phyloP scores from a whole-genome alignment of 2,888 invertebrate species.

The Heteromyza rotundicornis region DNA sequence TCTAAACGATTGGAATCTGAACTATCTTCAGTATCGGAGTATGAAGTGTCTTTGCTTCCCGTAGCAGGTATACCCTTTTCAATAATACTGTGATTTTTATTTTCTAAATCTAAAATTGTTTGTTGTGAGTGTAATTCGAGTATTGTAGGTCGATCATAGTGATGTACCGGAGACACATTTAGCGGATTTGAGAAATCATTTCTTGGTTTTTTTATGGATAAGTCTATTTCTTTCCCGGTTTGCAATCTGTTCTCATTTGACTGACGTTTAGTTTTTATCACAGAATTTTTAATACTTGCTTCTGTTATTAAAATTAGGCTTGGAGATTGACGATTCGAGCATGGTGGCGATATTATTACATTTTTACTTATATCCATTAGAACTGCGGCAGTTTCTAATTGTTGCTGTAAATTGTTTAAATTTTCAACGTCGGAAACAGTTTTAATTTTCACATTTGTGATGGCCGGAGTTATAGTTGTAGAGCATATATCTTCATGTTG shows the following conservation, averaged over 20 bases:
- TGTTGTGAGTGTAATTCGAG: conserved; percentile 37
- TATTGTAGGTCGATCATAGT: conserved; percentile 39
- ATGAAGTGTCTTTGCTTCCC: conserved; percentile 38
- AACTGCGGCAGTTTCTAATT: conserved; percentile 62
- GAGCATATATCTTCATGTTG: not conserved
- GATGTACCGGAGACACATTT: conserved; percentile 34
- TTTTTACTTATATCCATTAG: conserved; percentile 63
- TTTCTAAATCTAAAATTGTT: conserved; percentile 35
- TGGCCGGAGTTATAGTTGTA: not conserved
- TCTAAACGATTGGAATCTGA: conserved; percentile 66
- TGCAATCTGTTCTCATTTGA: conserved; percentile 46
- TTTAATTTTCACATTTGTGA: not conserved
- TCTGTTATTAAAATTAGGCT: conserved; percentile 48
- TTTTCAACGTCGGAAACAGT: conserved; percentile 36
- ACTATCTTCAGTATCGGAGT: conserved; percentile 63
- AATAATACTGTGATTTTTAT: conserved; percentile 47
- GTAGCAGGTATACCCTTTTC: conserved; percentile 19
- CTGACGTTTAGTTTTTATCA: conserved; percentile 62
- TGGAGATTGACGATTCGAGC: conserved; percentile 60
- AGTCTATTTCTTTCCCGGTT: conserved; percentile 47
- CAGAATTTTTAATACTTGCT: conserved; percentile 62
- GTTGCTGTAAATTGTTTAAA: conserved; percentile 56
- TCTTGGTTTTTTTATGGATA: conserved; percentile 48
- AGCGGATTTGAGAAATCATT: conserved; percentile 37
- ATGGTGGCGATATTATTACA: conserved; percentile 61